Base-by-base conservation (phyloP, 2,888 invertebrate genomes). In the Himalopsyche japonica region DNA sequence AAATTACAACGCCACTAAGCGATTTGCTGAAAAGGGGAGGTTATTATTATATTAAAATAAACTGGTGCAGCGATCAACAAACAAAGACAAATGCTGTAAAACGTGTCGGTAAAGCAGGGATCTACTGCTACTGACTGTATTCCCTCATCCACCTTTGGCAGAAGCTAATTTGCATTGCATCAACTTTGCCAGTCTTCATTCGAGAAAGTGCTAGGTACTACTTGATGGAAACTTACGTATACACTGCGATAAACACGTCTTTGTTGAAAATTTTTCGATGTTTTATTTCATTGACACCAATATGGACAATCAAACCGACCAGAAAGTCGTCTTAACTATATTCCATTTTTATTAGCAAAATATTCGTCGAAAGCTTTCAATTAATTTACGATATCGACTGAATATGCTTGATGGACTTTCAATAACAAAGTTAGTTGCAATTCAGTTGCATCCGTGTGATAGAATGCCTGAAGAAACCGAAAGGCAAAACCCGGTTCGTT, bases 141-240 rank as follows among this genome's bases (percentile, higher is more conserved):
- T 77, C 30, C 76, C 76, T 82, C 82, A 82, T 82, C 82, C 77
- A 82, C 82, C 82, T 81, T 81, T 30, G 49, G 27, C 76, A 76
- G 76, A 81, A 76, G 77, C 83, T 84, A 77, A 84, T 84, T 84
- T 84, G 76, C 83, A 76, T 83, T 76, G 49, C 77, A 84, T 80
- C 64, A 34, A 70, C 37, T 82, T 57, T 57, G 57, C 10, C 57
- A 49, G 30, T 80, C 80, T 49, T 32, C 48, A 32, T 57, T 24
- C 27, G 48, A 80, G 30, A 80, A 80, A 49, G 80, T 27, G n/a
- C 47, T 15, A n/a, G n/a, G n/a, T n/a, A 15, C 49, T 80, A 3
- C 80, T 57, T 57, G 57, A 57, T 57, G 57, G 20, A 57, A 57
- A 8, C 4, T 79, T 3, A 48, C 24, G 10, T 79, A 27, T n/a